Conservation (phyloP, 2,113 vertebrate species). For the Oryzias javanicus region DNA sequence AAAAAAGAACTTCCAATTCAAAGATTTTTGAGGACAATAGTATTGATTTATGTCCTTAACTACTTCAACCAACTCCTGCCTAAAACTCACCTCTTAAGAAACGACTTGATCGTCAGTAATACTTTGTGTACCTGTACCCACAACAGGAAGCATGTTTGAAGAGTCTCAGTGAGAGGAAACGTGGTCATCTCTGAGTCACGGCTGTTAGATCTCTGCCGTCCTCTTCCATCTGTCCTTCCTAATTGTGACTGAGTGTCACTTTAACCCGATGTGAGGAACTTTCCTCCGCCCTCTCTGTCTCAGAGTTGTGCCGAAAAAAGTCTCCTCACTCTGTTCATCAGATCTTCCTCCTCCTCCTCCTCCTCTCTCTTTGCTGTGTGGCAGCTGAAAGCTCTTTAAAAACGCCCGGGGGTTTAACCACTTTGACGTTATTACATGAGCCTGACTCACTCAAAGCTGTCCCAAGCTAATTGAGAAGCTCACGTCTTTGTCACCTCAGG, state of each 20-base stretch:
- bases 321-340: constrained; percentile 13
- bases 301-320: constrained; percentile 17
- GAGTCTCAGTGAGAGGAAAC: constrained; percentile 47
- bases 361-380: constrained; percentile 19
- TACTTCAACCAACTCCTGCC: too few species aligned
- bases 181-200: constrained; percentile 59
- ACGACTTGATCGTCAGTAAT: constrained; percentile 5
- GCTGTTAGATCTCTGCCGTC: constrained; percentile 33
- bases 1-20: too few species aligned
- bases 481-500: constrained; percentile 55
- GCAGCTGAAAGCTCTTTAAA: constrained; percentile 73
- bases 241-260: constrained; percentile 17
- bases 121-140: constrained; percentile 19
- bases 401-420: constrained; percentile 69
- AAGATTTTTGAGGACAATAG: too few species aligned
- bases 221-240: constrained; percentile 13
- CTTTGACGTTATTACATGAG: constrained; percentile 74
- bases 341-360: background rate
- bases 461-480: constrained; percentile 72
- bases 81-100: too few species aligned
- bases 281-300: constrained; percentile 22
- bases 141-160: constrained; percentile 31
- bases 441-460: constrained; percentile 71
- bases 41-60: too few species aligned
- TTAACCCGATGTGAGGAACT: constrained; percentile 36